Conservation (phyloP, 2,888 invertebrate species). For the Ischnus inquisitorius region DNA sequence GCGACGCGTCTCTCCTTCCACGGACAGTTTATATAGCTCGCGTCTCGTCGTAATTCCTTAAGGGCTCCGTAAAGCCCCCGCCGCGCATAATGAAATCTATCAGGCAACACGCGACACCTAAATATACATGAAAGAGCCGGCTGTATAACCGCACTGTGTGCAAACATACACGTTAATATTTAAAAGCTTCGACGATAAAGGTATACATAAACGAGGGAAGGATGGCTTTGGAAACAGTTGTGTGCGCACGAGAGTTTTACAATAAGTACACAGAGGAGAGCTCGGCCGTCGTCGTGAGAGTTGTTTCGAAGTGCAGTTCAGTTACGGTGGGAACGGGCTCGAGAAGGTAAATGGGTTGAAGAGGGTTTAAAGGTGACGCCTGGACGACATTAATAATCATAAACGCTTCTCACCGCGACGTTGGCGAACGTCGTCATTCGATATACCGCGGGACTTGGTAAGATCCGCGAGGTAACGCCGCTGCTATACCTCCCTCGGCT, state of each 20-base stretch:
- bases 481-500: not conserved
- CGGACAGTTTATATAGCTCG: not conserved
- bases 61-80: conserved; percentile 40
- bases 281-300: conserved; percentile 20
- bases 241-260: conserved; percentile 27
- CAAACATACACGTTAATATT: conserved; percentile 43
- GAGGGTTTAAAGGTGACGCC: conserved; percentile 34
- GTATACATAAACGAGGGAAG: conserved; percentile 28
- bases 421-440: conserved; percentile 28
- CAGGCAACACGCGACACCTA: conserved; percentile 33
- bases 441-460: conserved; percentile 4
- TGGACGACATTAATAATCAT: conserved; percentile 50
- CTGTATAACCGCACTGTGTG: not conserved
- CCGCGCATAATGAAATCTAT: conserved; percentile 56
- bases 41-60: conserved; percentile 52
- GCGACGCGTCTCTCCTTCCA: not conserved
- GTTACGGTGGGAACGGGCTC: not conserved
- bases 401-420: conserved; percentile 20
- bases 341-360: conserved; percentile 30
- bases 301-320: conserved; percentile 28
- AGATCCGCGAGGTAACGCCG: not conserved
- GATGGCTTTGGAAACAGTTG: conserved; percentile 1
- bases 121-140: conserved; percentile 32
- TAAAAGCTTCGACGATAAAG: conserved; percentile 43
- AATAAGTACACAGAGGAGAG: conserved; percentile 10